Percentiles rank a stretch among this genome's conserved stretches.
Evolutionary conservation across 2,113 vertebrate species (phyloP).

Genomic region (Hipposideros armiger): DNA sequence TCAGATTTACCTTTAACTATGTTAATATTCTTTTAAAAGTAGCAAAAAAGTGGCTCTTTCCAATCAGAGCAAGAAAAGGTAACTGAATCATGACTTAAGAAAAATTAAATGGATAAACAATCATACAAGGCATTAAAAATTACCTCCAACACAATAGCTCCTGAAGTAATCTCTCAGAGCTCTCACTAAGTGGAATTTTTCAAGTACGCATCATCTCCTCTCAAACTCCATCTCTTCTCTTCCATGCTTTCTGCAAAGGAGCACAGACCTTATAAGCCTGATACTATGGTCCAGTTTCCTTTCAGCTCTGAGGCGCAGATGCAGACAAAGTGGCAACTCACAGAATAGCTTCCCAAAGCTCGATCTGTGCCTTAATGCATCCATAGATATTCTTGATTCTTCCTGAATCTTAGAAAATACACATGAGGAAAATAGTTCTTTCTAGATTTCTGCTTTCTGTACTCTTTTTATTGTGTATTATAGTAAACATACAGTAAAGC

Average conservation of each 20-base stretch:
- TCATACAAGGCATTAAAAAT: background rate
- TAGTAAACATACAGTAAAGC: background rate
- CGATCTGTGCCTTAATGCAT: background rate
- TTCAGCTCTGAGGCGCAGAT: background rate
- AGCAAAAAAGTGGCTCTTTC: background rate
- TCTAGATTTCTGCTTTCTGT: background rate
- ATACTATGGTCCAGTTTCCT: background rate
- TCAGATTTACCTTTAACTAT: background rate
- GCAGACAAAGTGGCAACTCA: background rate
- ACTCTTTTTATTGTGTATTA: background rate
- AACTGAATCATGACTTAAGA: constrained; percentile 11
- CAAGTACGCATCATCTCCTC: background rate
- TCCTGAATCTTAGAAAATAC: background rate
- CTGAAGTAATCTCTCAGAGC: background rate
- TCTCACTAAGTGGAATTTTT: background rate
- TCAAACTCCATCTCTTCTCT: background rate
- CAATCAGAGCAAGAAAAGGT: background rate
- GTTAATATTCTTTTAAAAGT: constrained; percentile 50
- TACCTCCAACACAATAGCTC: background rate
- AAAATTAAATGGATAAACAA: background rate
- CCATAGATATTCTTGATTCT: background rate
- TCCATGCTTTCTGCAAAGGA: background rate
- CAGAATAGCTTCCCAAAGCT: background rate
- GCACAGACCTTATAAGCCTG: background rate
- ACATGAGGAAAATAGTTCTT: background rate